phyloP scores from a whole-genome alignment of 2,113 vertebrate species.

The Sciurus niger region DNA sequence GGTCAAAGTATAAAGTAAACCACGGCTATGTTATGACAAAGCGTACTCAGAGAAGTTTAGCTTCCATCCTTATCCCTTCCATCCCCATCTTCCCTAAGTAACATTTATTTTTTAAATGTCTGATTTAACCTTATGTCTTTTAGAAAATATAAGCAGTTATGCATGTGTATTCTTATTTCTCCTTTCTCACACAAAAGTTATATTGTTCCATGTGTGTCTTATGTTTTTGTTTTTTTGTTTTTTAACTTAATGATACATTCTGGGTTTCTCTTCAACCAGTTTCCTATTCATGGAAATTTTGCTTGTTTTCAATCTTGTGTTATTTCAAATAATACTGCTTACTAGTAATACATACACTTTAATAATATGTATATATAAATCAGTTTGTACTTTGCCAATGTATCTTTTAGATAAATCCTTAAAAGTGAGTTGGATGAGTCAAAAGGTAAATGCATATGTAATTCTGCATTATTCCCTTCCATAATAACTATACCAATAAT shows the following conservation, averaged over 20 bases:
- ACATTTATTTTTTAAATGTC: not conserved
- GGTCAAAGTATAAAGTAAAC: too few species aligned
- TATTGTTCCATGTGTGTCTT: not conserved
- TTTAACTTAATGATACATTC: not conserved
- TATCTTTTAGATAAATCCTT: not conserved
- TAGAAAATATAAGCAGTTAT: not conserved
- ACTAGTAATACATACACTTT: not conserved
- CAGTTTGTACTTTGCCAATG: conserved; percentile 8
- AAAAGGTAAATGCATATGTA: not conserved
- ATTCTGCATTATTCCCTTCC: not conserved
- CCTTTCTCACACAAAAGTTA: not conserved
- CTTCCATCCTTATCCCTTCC: not conserved
- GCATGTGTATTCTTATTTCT: not conserved
- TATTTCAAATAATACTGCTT: not conserved
- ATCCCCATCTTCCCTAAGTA: not conserved
- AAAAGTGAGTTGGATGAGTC: too few species aligned
- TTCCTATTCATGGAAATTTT: not conserved
- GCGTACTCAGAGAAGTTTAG: not conserved
- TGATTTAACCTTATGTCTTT: not conserved
- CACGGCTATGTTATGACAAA: not conserved
- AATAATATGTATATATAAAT: not conserved
- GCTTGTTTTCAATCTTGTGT: not conserved
- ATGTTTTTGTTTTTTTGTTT: not conserved
- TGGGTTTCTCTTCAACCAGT: not conserved
- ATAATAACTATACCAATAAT: not conserved